Evolutionary conservation across 2,888 invertebrate species (phyloP), one percentile per base, ranked within the genome.

Genomic region (Oxytorus armatus): DNA sequence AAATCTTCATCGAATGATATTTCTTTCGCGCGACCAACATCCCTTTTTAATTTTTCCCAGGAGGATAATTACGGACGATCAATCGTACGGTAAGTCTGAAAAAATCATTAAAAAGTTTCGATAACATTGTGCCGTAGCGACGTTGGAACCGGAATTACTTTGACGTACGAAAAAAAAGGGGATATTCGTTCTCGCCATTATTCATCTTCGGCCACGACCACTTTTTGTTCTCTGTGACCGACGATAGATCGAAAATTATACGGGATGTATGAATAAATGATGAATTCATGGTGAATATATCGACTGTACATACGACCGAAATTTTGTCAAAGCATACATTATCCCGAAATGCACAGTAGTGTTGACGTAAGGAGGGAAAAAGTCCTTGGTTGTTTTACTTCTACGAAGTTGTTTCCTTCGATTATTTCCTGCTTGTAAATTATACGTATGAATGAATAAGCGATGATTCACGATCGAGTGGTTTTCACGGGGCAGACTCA

Each of bases 401-500:
- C 36, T 23, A 3, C 29, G 29, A 3, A 2, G 29, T 29, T 5
- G 29, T 29, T 29, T n/a, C 16, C 25, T n/a, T 51, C 8, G n/a
- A 5, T 51, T 25, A n/a, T 25, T 7, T 25, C 25, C 36, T n/a
- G 18, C 11, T 25, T n/a, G 33, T 36, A 25, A 14, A 25, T 18
- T 10, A 16, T 16, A 59, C 21, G 18, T 23, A 39, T 23, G 25
- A 23, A 70, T 49, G 49, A 61, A 72, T 59, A 59, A 47, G 44
- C 18, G 11, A 70, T 72, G 36, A 72, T 51, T 25, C 25, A 72
- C 51, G 61, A 61, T 39, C 25, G 49, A 51, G 49, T 23, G 51
- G 14, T 51, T 51, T 14, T n/a, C 23, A 11, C 33, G 16, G 1
- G 14, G 3, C 47, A 65, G 25, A 63, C 44, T 63, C 44, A 42